These are phyloP conservation scores for Brachyistius frenatus DNA, from an alignment of 2,113 vertebrate genomes.

Conservation along the genomic window DNA sequence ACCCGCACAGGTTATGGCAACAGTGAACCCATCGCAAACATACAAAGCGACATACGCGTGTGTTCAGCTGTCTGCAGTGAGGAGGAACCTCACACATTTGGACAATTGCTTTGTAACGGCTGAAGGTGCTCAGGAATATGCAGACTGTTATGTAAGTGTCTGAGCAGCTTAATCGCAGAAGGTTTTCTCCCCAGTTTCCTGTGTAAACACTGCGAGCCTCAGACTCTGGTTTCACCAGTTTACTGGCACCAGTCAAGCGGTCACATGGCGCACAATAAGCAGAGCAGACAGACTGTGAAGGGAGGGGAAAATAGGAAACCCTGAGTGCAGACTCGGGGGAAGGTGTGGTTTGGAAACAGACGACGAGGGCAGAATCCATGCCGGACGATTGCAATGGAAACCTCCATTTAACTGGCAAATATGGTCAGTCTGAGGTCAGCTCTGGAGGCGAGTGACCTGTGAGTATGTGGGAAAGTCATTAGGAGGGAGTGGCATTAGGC, in stretches of 20 bases:
- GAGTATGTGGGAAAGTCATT: slow-evolving; percentile 60
- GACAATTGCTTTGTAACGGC: slow-evolving; percentile 30
- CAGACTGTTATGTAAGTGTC: slow-evolving; percentile 75
- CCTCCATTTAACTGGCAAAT: slow-evolving; percentile 57
- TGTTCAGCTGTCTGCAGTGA: neutral
- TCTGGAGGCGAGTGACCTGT: slow-evolving; percentile 38
- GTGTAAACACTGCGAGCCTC: slow-evolving; percentile 65
- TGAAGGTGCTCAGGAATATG: slow-evolving; percentile 21
- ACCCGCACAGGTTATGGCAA: slow-evolving; percentile 50
- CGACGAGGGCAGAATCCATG: slow-evolving; percentile 23
- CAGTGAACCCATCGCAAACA: neutral
- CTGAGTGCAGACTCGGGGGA: slow-evolving; percentile 50
- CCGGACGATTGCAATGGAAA: slow-evolving; percentile 54
- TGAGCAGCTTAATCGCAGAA: slow-evolving; percentile 56
- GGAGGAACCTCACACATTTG: slow-evolving; percentile 10
- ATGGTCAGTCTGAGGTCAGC: slow-evolving; percentile 52
- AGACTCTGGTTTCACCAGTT: slow-evolving; percentile 69
- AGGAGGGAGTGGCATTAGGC: slow-evolving; percentile 55
- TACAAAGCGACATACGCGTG: neutral
- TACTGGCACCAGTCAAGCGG: slow-evolving; percentile 66
- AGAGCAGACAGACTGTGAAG: slow-evolving; percentile 59
- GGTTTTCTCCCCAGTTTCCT: slow-evolving; percentile 61
- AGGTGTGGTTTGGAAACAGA: slow-evolving; percentile 69
- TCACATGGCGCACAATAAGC: slow-evolving; percentile 65
- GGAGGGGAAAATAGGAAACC: slow-evolving; percentile 49